These are phyloP conservation scores for Apomyelois bistriatella DNA, from an alignment of 2,888 invertebrate species.

Conservation along the genomic window DNA sequence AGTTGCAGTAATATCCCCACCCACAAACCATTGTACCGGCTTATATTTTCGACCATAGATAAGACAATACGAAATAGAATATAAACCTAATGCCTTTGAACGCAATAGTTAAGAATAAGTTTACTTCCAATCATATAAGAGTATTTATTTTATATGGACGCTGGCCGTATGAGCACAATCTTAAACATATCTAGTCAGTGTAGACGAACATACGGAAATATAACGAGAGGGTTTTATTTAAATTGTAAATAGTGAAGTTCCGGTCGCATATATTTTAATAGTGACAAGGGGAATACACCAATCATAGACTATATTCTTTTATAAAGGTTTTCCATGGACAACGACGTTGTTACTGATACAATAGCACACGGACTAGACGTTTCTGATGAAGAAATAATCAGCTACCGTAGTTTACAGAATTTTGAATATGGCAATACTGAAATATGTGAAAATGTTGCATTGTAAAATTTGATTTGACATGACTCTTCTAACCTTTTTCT, in stretches of 20 bases:
- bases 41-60: constrained; percentile 72
- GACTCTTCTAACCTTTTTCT: no score
- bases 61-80: constrained; percentile 77
- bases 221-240: constrained; percentile 51
- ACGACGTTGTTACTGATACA: constrained; percentile 22
- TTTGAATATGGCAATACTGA: not conserved
- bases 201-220: constrained; percentile 52
- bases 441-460: no score
- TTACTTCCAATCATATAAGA: constrained; percentile 56
- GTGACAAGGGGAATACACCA: constrained; percentile 38
- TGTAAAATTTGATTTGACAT: no score
- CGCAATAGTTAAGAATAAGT: constrained; percentile 73
- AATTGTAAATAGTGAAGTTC: constrained; percentile 61
- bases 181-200: constrained; percentile 79
- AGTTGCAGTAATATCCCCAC: not conserved
- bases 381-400: not conserved
- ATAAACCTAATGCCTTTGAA: constrained; percentile 68
- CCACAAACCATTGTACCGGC: constrained; percentile 30
- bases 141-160: constrained; percentile 67
- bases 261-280: constrained; percentile 73
- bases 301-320: constrained; percentile 33
- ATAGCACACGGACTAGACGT: constrained; percentile 5
- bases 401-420: constrained; percentile 1
- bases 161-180: constrained; percentile 62
- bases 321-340: constrained; percentile 33